Percentiles rank a stretch among this genome's conserved stretches.
phyloP scores from a whole-genome alignment of 2,888 invertebrate genomes.

The Conomelus anceps region DNA sequence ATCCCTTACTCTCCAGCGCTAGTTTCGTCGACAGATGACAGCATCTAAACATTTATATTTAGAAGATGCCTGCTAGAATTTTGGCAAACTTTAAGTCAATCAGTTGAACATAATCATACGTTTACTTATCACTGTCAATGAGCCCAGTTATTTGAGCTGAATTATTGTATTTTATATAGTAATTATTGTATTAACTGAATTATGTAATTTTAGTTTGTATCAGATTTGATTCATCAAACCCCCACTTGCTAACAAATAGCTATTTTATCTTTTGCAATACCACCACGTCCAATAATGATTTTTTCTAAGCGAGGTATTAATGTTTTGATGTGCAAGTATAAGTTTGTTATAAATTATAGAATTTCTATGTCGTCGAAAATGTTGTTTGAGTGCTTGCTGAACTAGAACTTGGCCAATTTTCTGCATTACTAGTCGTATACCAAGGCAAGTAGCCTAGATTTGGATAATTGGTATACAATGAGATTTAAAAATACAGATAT shows the following conservation, averaged over 20 bases:
- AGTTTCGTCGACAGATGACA: too few species aligned
- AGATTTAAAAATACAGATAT: too few species aligned
- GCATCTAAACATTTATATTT: too few species aligned
- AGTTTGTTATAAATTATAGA: too few species aligned
- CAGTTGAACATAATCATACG: neutral
- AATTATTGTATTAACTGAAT: neutral
- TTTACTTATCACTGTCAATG: neutral
- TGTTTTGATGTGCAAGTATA: too few species aligned
- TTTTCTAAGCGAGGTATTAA: neutral
- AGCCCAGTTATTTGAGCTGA: neutral
- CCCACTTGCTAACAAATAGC: neutral
- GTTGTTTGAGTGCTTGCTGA: neutral
- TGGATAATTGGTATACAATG: neutral
- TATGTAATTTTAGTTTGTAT: too few species aligned
- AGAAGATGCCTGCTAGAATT: conserved; percentile 73
- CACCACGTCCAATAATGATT: neutral
- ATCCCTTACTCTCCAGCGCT: too few species aligned
- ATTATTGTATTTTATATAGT: too few species aligned
- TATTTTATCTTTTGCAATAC: neutral
- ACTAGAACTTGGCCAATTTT: neutral
- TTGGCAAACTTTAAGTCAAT: conserved; percentile 49
- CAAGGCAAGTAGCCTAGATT: neutral
- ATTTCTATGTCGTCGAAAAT: too few species aligned
- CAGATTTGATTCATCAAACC: neutral
- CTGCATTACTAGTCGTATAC: neutral